Conservation (phyloP, 2,113 vertebrate species). For the Colaptes auratus region DNA sequence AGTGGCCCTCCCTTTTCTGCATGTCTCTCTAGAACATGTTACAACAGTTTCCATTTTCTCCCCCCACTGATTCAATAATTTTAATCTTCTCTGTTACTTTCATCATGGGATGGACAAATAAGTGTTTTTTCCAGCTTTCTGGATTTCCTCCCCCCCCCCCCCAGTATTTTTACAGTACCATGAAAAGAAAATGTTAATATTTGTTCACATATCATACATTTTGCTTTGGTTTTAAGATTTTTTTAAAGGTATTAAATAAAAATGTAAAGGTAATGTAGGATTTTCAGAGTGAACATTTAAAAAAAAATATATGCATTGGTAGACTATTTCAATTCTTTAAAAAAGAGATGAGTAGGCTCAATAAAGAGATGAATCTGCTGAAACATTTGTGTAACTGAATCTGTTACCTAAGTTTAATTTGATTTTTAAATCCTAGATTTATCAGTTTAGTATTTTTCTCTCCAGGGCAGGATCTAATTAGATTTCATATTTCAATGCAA, state of each 20-base stretch:
- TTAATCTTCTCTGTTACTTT: not conserved
- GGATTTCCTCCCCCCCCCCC: not conserved
- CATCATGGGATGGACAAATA: not conserved
- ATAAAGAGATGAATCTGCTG: not conserved
- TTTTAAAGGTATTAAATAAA: not conserved
- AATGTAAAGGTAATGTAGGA: not conserved
- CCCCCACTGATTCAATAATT: not conserved
- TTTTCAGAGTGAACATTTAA: not conserved
- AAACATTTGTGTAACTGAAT: not conserved
- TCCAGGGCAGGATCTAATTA: not conserved
- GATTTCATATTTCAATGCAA: not conserved
- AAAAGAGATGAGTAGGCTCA: not conserved
- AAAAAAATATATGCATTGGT: not conserved
- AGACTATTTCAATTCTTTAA: not conserved
- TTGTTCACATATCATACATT: not conserved
- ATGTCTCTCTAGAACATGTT: not conserved
- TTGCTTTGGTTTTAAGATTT: not conserved
- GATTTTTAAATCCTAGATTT: not conserved
- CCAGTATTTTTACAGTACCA: not conserved
- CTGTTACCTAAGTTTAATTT: not conserved
- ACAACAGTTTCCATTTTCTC: fast-evolving
- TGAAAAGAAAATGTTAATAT: not conserved
- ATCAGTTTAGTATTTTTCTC: not conserved
- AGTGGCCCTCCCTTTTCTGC: not conserved
- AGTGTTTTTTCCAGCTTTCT: not conserved